Base-by-base conservation (phyloP, 2,888 invertebrate species). In the Tenthredo amoena region DNA sequence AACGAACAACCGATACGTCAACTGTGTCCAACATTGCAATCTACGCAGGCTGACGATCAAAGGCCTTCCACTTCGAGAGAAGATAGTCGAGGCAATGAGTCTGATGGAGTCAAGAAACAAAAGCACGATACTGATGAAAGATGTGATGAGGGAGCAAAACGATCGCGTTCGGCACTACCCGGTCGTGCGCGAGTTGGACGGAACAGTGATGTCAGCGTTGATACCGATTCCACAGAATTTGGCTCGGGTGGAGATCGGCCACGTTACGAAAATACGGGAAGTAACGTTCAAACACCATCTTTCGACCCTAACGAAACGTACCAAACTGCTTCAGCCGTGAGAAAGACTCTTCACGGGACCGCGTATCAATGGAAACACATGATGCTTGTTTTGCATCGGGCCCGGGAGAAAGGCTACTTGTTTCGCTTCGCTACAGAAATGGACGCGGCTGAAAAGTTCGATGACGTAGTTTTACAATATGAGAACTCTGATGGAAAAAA, bases 361-460 rank as follows among this genome's bases (percentile, higher is more conserved):
- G 68, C 62, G 2, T 87, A 84, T 40, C 85, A 87, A 58, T 43
- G 86, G 71, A 77, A 86, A 62, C 74, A 86, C 26, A 43, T 87
- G 58, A 81, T 87, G 85, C 62, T 87, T 9, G 72, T 86, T 62
- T 5, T 86, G 40, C 50, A 37, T 5, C 76, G 86, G 21, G 86
- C 79, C 12, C n/a, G 85, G 1, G n/a, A 26, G 7, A 76, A 74
- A 15, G 72, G 58, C 0, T 82, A 79, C 26, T 15, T 18, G 0
- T 86, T 87, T 71, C 50, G 62, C 10, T 65, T 87, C 15, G 82
- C 85, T 9, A 85, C 86, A 18, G 86, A 86, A 55, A 74, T 86
- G 34, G 50, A 85, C 9, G 58, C 47, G 12, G 86, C 85, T 1
- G 81, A 68, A 6, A 84, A 86, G 21, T 87, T 85, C 40, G 85